These are phyloP conservation scores for Dendrolimus punctatus DNA, from an alignment of 1,140 invertebrate species.

Conservation along the genomic window DNA sequence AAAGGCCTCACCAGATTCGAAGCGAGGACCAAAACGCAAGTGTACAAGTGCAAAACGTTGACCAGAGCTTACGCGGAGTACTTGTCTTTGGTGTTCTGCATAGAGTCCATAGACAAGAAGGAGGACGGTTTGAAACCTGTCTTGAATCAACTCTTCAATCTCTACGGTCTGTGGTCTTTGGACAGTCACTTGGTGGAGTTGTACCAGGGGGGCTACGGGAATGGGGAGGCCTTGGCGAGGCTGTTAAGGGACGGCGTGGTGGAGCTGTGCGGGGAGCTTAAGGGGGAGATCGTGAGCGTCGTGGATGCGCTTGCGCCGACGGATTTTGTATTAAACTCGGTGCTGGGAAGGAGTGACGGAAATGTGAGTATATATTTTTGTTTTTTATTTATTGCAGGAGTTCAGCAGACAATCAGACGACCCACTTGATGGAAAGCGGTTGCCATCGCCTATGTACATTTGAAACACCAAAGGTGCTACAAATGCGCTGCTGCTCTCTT, in stretches of 20 bases:
- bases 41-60: conserved; percentile 83
- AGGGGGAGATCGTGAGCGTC: conserved; percentile 83
- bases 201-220: conserved; percentile 77
- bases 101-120: conserved; percentile 70
- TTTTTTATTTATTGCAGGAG: no score
- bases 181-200: conserved; percentile 84
- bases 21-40: conserved; percentile 86
- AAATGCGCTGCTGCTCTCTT: no score
- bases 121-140: conserved; percentile 71
- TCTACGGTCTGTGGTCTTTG: conserved; percentile 82
- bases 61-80: conserved; percentile 85
- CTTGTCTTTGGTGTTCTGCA: conserved; percentile 74
- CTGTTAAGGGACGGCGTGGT: conserved; percentile 77
- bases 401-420: no score
- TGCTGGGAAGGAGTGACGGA: conserved; percentile 87
- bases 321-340: conserved; percentile 90
- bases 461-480: no score
- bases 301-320: conserved; percentile 91
- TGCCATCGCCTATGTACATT: no score
- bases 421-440: no score
- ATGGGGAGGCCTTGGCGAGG: conserved; percentile 46
- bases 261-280: conserved; percentile 79
- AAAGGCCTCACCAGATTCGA: conserved; percentile 79
- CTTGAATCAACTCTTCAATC: conserved; percentile 76
- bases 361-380: conserved; percentile 72